Evolutionary conservation across 2,797 vertebrate species (phyloP).

Genomic region (Enteromius anoplus): DNA sequence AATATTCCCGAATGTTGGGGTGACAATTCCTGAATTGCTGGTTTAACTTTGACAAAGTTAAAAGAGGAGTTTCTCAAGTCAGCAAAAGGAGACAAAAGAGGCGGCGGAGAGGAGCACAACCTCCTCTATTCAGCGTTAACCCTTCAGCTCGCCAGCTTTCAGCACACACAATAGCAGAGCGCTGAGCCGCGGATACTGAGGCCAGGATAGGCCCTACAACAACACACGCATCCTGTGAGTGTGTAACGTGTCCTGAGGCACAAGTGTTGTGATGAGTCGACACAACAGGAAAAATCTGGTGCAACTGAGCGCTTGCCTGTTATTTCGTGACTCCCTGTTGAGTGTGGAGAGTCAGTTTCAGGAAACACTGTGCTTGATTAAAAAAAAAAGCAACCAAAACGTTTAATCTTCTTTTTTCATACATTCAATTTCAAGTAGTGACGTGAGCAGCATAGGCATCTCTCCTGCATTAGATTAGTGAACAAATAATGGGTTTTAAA

Average conservation of each 20-base stretch:
- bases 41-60: slow-evolving; percentile 59
- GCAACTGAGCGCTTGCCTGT: not conserved
- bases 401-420: not conserved
- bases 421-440: not conserved
- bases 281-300: slow-evolving; percentile 36
- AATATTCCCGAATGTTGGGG: not conserved
- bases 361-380: not conserved
- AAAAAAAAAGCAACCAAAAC: not conserved
- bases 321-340: not conserved
- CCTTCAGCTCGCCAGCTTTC: slow-evolving; percentile 54
- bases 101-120: slow-evolving; percentile 68
- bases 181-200: slow-evolving; percentile 48
- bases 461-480: not conserved
- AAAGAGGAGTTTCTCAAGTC: slow-evolving; percentile 82
- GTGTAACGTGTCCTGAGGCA: slow-evolving; percentile 48
- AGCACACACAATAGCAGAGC: slow-evolving; percentile 51
- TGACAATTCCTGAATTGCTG: slow-evolving; percentile 30
- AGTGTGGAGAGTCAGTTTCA: not conserved
- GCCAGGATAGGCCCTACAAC: slow-evolving; percentile 13
- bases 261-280: slow-evolving; percentile 47
- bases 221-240: slow-evolving; percentile 47
- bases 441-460: not conserved
- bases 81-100: slow-evolving; percentile 83
- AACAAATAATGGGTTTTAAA: not conserved
- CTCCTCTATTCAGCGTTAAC: slow-evolving; percentile 82